A percentile compares a stretch with the other conserved stretches of the same genome.
Conservation (phyloP, 1,140 invertebrate species). For the Amphibalanus amphitrite region DNA sequence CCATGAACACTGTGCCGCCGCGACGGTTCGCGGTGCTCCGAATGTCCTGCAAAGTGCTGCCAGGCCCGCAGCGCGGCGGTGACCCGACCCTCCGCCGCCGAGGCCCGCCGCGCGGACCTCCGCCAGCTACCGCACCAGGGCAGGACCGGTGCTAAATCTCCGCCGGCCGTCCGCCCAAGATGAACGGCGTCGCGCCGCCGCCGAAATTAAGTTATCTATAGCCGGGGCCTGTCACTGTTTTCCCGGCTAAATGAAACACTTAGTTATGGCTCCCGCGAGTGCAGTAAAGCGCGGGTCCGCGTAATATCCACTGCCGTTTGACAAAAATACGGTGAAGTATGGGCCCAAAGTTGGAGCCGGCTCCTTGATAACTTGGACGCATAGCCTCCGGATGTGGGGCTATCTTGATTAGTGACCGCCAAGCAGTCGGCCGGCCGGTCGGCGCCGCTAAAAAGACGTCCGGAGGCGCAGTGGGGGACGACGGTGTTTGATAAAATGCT, state of each 20-base stretch:
- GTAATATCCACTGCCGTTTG: neutral
- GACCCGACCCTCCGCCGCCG: no score
- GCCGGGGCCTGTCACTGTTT: neutral
- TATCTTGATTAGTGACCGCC: neutral
- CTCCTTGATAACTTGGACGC: neutral
- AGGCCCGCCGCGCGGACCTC: no score
- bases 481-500: no score
- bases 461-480: no score
- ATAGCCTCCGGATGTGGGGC: no score
- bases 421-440: neutral
- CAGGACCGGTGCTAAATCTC: neutral
- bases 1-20: no score
- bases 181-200: neutral
- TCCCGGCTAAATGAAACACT: neutral
- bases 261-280: neutral
- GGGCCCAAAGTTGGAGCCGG: neutral
- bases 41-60: no score
- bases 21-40: no score
- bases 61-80: no score
- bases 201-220: conserved; percentile 2
- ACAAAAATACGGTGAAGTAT: neutral
- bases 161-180: neutral
- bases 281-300: neutral
- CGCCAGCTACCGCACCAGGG: neutral
- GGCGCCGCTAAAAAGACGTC: no score